Percentiles rank a stretch among this genome's conserved stretches.
Evolutionary conservation across 2,888 invertebrate genomes (phyloP).

Genomic region (Dromius quadrimaculatus): DNA sequence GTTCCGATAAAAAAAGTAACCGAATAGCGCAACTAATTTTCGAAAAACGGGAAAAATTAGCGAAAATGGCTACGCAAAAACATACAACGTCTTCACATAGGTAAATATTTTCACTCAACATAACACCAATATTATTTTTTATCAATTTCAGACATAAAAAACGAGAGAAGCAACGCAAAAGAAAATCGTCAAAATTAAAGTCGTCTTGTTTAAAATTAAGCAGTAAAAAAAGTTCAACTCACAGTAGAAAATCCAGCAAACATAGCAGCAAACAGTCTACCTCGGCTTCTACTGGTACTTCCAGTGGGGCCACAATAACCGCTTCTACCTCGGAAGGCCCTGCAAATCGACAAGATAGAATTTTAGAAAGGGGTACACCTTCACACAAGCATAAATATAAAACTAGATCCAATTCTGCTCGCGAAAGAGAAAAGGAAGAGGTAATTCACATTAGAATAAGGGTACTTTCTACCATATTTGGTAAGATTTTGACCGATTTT

Average conservation of each 20-base stretch:
- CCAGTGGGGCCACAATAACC: slow-evolving; percentile 53
- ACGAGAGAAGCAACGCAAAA: slow-evolving; percentile 57
- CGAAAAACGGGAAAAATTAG: slow-evolving; percentile 76
- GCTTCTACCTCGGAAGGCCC: slow-evolving; percentile 55
- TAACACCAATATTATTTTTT: slow-evolving; percentile 4
- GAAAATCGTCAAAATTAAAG: slow-evolving; percentile 58
- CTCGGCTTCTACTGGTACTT: slow-evolving; percentile 5
- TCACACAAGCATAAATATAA: slow-evolving; percentile 44
- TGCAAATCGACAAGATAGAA: slow-evolving; percentile 37
- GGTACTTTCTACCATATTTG: too few relatives aligned
- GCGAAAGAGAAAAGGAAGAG: slow-evolving; percentile 36
- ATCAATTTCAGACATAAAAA: slow-evolving; percentile 53
- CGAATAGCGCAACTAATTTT: slow-evolving; percentile 80
- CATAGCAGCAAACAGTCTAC: slow-evolving; percentile 39
- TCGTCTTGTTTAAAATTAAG: slow-evolving; percentile 49
- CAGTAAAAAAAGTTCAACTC: slow-evolving; percentile 25
- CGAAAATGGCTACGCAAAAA: slow-evolving; percentile 74
- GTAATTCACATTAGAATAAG: too few relatives aligned
- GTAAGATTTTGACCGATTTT: too few relatives aligned
- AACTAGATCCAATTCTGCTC: slow-evolving; percentile 35
- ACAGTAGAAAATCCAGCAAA: slow-evolving; percentile 25
- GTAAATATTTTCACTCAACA: slow-evolving; percentile 54
- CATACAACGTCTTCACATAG: slow-evolving; percentile 64
- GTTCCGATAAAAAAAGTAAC: slow-evolving; percentile 66
- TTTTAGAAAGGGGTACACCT: slow-evolving; percentile 8